phyloP scores from a whole-genome alignment of 2,113 vertebrate genomes.

The Anolis sagrei region DNA sequence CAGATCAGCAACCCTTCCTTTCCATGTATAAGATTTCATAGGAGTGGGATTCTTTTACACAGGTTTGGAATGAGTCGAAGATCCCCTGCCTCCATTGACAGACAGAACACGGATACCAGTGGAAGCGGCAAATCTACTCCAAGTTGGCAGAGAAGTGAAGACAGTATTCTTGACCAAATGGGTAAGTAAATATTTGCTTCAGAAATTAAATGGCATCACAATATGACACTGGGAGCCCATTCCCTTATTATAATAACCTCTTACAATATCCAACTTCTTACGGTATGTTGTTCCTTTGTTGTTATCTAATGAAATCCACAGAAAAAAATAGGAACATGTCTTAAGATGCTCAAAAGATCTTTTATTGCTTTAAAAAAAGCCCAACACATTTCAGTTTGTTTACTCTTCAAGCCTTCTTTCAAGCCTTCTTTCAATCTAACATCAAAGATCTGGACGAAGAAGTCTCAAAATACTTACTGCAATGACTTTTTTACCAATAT shows the following conservation, averaged over 20 bases:
- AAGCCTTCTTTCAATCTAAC: no score
- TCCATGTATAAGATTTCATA: background rate
- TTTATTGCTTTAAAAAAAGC: no score
- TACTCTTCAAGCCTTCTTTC: no score
- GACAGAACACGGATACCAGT: slow-evolving; percentile 81
- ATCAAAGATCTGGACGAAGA: no score
- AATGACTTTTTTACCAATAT: no score
- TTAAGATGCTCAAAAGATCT: no score
- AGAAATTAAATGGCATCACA: slow-evolving; percentile 9
- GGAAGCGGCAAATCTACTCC: slow-evolving; percentile 86
- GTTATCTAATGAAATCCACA: background rate
- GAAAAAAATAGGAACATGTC: no score
- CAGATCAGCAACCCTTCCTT: background rate
- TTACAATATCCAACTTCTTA: background rate
- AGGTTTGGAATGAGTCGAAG: slow-evolving; percentile 92
- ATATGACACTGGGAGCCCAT: slow-evolving; percentile 1
- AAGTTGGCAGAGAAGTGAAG: slow-evolving; percentile 86
- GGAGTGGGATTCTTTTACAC: slow-evolving; percentile 55
- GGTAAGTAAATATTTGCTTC: slow-evolving; percentile 68
- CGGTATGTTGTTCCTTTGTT: background rate
- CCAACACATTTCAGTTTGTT: no score
- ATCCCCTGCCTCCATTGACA: slow-evolving; percentile 86
- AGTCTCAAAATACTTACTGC: no score
- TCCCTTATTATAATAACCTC: background rate
- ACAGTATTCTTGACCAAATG: slow-evolving; percentile 81